Percentiles rank a stretch among this genome's conserved stretches.
phyloP scores from a whole-genome alignment of 2,797 vertebrate species.

The Clarias platycephalus region DNA sequence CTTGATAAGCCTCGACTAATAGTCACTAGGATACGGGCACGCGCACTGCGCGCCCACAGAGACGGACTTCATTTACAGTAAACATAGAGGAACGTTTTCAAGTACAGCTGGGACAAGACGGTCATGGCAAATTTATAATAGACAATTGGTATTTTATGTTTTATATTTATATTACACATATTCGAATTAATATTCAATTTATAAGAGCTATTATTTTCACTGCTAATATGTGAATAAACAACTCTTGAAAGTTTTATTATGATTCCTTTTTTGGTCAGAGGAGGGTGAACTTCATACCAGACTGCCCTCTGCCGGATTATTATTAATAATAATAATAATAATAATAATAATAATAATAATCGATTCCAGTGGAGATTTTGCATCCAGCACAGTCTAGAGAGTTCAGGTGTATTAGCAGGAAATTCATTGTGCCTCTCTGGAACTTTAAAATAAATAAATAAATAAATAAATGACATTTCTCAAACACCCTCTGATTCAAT shows the following conservation, averaged over 20 bases:
- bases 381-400: neutral
- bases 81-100: neutral
- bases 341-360: neutral
- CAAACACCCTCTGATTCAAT: slow-evolving; percentile 37
- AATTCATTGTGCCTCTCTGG: neutral
- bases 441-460: neutral
- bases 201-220: neutral
- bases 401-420: neutral
- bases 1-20: neutral
- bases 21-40: too few relatives aligned
- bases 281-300: slow-evolving; percentile 9
- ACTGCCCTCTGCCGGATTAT: slow-evolving; percentile 64
- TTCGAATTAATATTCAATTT: neutral
- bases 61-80: neutral
- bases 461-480: neutral
- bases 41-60: neutral
- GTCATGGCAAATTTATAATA: neutral
- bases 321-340: neutral
- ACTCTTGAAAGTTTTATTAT: neutral
- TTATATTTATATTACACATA: neutral
- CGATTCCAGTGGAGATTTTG: too few relatives aligned
- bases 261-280: too few relatives aligned
- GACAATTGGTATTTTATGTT: neutral
- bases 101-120: neutral
- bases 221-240: neutral